These are phyloP conservation scores for Sparus aurata DNA, from an alignment of 2,797 vertebrate genomes.

Conservation along the genomic window DNA sequence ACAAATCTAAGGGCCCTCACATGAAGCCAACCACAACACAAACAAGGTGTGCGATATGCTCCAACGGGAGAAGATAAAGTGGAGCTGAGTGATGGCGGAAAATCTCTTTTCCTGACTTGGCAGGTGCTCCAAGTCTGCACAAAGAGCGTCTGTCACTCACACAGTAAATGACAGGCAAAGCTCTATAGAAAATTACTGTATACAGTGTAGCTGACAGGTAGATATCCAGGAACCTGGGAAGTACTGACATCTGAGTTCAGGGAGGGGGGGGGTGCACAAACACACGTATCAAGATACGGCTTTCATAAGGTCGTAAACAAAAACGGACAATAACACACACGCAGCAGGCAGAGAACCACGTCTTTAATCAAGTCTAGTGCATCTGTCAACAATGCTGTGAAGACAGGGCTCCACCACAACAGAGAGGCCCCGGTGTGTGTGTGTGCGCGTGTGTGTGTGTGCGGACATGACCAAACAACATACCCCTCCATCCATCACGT, in stretches of 20 bases:
- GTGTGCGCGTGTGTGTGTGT: slow-evolving; percentile 9
- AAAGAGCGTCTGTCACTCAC: slow-evolving; percentile 60
- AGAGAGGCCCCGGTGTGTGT: slow-evolving; percentile 24
- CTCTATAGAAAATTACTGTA: slow-evolving; percentile 47
- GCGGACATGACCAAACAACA: slow-evolving; percentile 68
- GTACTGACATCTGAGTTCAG: slow-evolving; percentile 18
- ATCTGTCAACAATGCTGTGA: slow-evolving; percentile 65
- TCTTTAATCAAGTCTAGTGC: slow-evolving; percentile 68
- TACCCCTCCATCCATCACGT: slow-evolving; percentile 63
- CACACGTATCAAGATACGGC: slow-evolving; percentile 4
- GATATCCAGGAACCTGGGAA: slow-evolving; percentile 5
- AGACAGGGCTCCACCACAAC: slow-evolving; percentile 50
- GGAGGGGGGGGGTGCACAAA: background rate
- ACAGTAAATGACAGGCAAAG: slow-evolving; percentile 35
- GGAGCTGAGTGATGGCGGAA: slow-evolving; percentile 60
- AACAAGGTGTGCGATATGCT: slow-evolving; percentile 63
- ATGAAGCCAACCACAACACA: slow-evolving; percentile 60
- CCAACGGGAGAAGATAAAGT: slow-evolving; percentile 67
- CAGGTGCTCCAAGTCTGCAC: slow-evolving; percentile 62
- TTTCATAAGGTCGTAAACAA: slow-evolving; percentile 28
- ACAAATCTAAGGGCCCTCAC: slow-evolving; percentile 39
- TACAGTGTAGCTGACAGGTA: slow-evolving; percentile 24
- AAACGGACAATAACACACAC: slow-evolving; percentile 19
- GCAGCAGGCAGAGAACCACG: slow-evolving; percentile 14
- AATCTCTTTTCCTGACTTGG: slow-evolving; percentile 57